Percentiles rank a stretch among this genome's conserved stretches.
These are phyloP conservation scores for Trachelus tabidus DNA, from an alignment of 2,888 invertebrate genomes.

Conservation along the genomic window DNA sequence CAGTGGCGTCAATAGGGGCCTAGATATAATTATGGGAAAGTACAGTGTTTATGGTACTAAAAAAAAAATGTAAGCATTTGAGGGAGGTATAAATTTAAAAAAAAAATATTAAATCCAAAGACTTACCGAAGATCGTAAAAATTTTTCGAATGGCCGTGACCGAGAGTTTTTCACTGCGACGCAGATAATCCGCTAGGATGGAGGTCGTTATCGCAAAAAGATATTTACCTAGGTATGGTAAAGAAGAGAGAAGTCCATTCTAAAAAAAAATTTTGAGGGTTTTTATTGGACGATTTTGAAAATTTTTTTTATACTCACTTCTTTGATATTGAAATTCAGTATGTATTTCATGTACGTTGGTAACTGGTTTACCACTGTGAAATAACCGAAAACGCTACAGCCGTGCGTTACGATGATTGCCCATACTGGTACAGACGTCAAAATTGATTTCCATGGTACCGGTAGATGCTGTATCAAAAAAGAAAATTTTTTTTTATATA, in stretches of 20 bases:
- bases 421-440: constrained; percentile 83
- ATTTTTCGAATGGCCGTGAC: constrained; percentile 80
- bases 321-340: constrained; percentile 81
- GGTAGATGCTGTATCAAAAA: constrained; percentile 62
- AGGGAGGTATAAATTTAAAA: neutral
- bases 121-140: constrained; percentile 74
- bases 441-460: constrained; percentile 80
- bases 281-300: neutral
- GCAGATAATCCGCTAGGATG: constrained; percentile 78
- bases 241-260: constrained; percentile 86
- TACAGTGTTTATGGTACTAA: neutral
- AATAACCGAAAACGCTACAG: constrained; percentile 88
- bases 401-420: constrained; percentile 86
- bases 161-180: constrained; percentile 75
- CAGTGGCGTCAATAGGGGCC: neutral
- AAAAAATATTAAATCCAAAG: neutral
- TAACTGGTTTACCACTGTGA: constrained; percentile 87
- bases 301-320: constrained; percentile 64
- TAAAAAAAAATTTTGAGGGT: constrained; percentile 52
- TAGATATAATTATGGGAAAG: neutral
- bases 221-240: constrained; percentile 90
- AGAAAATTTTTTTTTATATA: too few relatives aligned
- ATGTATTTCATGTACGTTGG: constrained; percentile 89
- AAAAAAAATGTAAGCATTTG: neutral
- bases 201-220: constrained; percentile 81